These are phyloP conservation scores for Lingula anatina DNA, from an alignment of 2,888 invertebrate genomes.

Conservation along the genomic window DNA sequence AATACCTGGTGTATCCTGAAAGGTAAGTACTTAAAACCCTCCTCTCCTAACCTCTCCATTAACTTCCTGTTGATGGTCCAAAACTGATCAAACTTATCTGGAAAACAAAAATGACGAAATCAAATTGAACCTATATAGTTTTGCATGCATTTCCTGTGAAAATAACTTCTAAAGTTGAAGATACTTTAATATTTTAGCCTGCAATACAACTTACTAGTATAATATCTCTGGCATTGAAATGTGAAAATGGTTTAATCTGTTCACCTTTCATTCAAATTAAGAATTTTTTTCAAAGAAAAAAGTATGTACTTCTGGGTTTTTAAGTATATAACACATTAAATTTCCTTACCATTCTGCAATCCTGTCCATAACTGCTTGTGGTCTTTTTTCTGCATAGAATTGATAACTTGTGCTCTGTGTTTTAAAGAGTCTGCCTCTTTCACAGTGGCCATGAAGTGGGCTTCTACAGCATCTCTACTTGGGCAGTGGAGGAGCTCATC, in stretches of 20 bases:
- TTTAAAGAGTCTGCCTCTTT: constrained; percentile 99
- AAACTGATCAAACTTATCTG: constrained; percentile 97
- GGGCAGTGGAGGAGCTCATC: constrained; percentile 79
- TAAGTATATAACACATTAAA: too few species aligned
- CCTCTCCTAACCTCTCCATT: constrained; percentile 66
- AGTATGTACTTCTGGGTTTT: too few species aligned
- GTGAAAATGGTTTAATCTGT: too few species aligned
- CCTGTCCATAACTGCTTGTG: constrained; percentile 95
- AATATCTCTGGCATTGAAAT: too few species aligned
- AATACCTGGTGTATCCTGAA: constrained; percentile 41
- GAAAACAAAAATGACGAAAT: constrained; percentile 35
- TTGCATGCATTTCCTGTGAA: too few species aligned
- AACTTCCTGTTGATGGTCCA: constrained; percentile 94
- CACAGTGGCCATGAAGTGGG: constrained; percentile 89
- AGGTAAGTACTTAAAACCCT: constrained; percentile 44
- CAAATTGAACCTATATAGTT: too few species aligned
- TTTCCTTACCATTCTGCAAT: constrained; percentile 73
- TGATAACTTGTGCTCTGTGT: constrained; percentile 68
- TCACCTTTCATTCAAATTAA: too few species aligned
- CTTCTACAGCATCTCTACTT: constrained; percentile 78
- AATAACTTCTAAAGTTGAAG: too few species aligned
- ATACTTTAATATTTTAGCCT: too few species aligned
- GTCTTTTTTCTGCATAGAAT: constrained; percentile 71
- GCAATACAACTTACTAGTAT: too few species aligned
- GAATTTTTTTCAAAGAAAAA: too few species aligned